These are phyloP conservation scores for Euwallacea similis DNA, from an alignment of 1,140 invertebrate species.

Conservation along the genomic window DNA sequence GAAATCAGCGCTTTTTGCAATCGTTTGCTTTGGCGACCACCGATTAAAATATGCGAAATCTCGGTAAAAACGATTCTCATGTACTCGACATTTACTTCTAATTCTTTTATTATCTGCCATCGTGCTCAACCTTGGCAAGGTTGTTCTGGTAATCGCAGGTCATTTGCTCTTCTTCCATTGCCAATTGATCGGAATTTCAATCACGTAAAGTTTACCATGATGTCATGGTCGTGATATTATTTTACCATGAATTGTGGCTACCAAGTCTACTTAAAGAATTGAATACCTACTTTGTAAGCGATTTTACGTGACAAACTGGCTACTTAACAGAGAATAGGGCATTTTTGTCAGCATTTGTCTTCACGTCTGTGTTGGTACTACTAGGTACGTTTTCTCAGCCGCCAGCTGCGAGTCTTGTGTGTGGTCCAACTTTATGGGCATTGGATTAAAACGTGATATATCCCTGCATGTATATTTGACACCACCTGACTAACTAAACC, in stretches of 20 bases:
- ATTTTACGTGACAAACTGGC: constrained; percentile 8
- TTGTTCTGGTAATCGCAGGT: constrained; percentile 4
- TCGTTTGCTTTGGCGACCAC: neutral
- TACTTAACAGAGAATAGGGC: constrained; percentile 3
- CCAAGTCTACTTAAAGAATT: constrained; percentile 1
- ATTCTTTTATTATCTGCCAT: neutral
- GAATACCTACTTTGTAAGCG: neutral
- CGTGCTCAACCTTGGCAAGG: constrained; percentile 1
- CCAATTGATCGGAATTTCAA: constrained; percentile 12
- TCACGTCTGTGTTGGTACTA: neutral
- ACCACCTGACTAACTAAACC: constrained; percentile 2
- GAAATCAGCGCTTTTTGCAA: neutral
- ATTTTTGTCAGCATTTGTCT: constrained; percentile 12
- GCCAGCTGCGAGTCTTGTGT: constrained; percentile 8
- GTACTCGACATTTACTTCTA: neutral
- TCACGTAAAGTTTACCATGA: constrained; percentile 8
- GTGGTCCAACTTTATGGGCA: constrained; percentile 6
- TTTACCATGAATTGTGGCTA: constrained; percentile 10
- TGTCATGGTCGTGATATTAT: constrained; percentile 11
- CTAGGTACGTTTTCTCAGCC: constrained; percentile 3
- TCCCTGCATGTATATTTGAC: constrained; percentile 6
- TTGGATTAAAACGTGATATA: constrained; percentile 12
- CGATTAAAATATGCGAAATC: neutral
- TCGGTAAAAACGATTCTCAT: neutral
- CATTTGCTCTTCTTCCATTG: constrained; percentile 8